Percentiles rank a stretch among this genome's conserved stretches.
Evolutionary conservation across 37 sponge, comb jelly and placozoan genomes (phyloP).

Genomic region (Hexactinellida sp.): DNA sequence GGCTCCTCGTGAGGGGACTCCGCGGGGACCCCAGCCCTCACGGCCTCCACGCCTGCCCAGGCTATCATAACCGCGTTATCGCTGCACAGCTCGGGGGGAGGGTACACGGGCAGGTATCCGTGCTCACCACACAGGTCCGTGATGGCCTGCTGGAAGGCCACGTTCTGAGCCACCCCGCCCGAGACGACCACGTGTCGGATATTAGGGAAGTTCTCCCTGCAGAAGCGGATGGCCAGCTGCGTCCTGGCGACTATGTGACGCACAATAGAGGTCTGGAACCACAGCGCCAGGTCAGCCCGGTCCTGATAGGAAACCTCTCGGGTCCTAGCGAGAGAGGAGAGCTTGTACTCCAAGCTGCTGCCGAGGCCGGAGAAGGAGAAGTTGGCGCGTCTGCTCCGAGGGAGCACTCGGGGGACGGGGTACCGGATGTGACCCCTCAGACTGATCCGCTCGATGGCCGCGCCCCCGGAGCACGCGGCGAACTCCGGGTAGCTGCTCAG

Average conservation of each 20-base stretch:
- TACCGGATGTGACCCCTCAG: slow-evolving; percentile 29
- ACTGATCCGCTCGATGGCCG: slow-evolving; percentile 47
- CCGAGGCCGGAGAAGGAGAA: slow-evolving; percentile 57
- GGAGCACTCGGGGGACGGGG: not conserved
- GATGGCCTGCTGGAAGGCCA: slow-evolving; percentile 15
- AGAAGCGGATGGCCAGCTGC: slow-evolving; percentile 35
- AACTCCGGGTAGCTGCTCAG: slow-evolving; percentile 39
- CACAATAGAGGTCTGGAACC: slow-evolving; percentile 36
- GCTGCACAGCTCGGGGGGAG: slow-evolving; percentile 51
- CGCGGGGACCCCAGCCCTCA: not conserved
- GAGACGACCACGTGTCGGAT: slow-evolving; percentile 41
- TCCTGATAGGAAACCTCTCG: not conserved
- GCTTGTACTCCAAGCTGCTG: not conserved
- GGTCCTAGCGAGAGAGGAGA: not conserved
- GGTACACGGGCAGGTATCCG: slow-evolving; percentile 22
- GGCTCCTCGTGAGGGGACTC: not conserved
- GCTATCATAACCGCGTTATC: slow-evolving; percentile 91
- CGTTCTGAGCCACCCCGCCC: slow-evolving; percentile 68
- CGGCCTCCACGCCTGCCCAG: slow-evolving; percentile 30
- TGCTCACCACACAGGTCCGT: slow-evolving; percentile 3
- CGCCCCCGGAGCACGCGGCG: slow-evolving; percentile 33
- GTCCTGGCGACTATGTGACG: slow-evolving; percentile 29
- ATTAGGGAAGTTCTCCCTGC: not conserved
- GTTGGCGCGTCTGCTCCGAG: not conserved
- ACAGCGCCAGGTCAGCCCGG: slow-evolving; percentile 46